Evolutionary conservation across 2,113 vertebrate genomes (phyloP).

Genomic region (Sigmodon hispidus): DNA sequence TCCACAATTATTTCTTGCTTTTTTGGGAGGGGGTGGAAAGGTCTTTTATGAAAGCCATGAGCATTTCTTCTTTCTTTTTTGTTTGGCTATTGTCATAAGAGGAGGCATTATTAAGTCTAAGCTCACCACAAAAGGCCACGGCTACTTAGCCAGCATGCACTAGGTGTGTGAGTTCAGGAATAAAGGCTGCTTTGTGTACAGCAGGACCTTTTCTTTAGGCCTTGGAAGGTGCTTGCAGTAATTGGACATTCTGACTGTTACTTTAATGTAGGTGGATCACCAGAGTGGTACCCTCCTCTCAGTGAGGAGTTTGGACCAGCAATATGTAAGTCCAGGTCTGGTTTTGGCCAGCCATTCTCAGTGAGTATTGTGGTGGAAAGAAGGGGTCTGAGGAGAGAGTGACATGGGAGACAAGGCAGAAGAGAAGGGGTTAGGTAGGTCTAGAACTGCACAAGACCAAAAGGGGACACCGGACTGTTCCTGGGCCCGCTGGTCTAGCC

Average conservation of each 20-base stretch:
- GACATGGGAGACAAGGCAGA: background rate
- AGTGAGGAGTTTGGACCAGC: fast-evolving
- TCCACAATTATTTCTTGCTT: conserved; percentile 44
- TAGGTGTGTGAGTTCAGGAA: background rate
- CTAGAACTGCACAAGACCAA: no score
- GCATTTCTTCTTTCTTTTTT: background rate
- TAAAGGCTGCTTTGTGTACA: conserved; percentile 44
- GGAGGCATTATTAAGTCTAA: background rate
- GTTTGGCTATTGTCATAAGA: background rate
- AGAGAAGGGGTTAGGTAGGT: background rate
- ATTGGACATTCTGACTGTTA: conserved; percentile 7
- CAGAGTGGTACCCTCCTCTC: background rate
- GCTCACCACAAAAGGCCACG: background rate
- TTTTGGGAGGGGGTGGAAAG: background rate
- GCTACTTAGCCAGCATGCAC: background rate
- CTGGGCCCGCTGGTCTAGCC: background rate
- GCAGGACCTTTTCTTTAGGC: background rate
- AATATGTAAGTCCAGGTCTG: background rate
- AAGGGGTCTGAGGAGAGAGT: background rate
- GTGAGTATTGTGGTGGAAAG: fast-evolving
- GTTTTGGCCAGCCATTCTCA: background rate
- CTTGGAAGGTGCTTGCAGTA: background rate
- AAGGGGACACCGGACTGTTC: no score
- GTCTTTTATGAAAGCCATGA: conserved; percentile 26
- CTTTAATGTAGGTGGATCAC: background rate